phyloP scores from a whole-genome alignment of 2,888 invertebrate genomes.

The Lasioglossum oenotherae region DNA sequence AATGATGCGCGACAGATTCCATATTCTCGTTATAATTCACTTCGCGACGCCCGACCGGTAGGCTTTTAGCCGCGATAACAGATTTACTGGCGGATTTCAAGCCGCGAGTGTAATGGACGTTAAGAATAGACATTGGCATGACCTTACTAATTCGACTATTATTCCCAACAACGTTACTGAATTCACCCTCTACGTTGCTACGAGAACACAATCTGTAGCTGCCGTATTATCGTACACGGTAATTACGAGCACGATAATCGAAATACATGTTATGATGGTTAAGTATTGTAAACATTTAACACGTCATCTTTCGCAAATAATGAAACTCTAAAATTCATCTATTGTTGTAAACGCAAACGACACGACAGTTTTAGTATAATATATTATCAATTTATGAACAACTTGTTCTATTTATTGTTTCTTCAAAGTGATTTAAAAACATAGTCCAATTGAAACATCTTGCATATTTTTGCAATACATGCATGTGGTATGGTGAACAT shows the following conservation, averaged over 20 bases:
- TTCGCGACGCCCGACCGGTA: slow-evolving; percentile 51
- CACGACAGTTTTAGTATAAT: neutral
- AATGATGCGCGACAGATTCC: slow-evolving; percentile 47
- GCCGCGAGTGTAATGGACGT: slow-evolving; percentile 53
- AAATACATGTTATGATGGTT: neutral
- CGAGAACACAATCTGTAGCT: neutral
- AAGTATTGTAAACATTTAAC: neutral
- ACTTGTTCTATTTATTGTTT: neutral
- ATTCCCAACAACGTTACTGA: slow-evolving; percentile 46
- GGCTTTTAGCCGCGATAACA: slow-evolving; percentile 62
- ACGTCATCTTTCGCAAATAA: neutral
- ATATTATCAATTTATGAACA: neutral
- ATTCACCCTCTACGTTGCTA: neutral
- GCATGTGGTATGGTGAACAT: neutral
- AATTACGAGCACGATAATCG: neutral
- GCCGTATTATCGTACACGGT: neutral
- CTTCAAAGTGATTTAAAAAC: neutral
- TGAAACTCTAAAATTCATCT: neutral
- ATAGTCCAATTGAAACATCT: neutral
- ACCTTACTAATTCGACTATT: slow-evolving; percentile 50
- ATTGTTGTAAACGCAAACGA: neutral
- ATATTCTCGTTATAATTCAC: slow-evolving; percentile 57
- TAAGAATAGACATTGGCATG: slow-evolving; percentile 60
- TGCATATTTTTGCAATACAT: neutral
- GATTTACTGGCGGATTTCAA: slow-evolving; percentile 54